These are phyloP conservation scores for Periphyllus acericola DNA, from an alignment of 2,888 invertebrate species.

Conservation along the genomic window DNA sequence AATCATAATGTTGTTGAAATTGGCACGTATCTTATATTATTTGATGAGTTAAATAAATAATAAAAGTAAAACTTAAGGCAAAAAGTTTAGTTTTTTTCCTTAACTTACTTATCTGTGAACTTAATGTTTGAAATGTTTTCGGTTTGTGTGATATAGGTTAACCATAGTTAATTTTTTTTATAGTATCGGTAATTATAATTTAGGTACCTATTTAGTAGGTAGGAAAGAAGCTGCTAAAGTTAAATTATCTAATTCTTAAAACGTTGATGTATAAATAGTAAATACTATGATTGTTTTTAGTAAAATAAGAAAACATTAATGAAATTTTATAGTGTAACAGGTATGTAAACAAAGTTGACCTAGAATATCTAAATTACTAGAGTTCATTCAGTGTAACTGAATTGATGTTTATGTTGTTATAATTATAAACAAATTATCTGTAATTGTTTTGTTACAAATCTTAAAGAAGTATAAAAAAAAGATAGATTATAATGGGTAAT, in stretches of 20 bases:
- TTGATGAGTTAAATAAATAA: too few relatives aligned
- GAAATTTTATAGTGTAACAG: slow-evolving; percentile 36
- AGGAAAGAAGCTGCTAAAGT: neutral
- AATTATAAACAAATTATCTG: slow-evolving; percentile 9
- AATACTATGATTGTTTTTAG: neutral
- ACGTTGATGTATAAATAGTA: neutral
- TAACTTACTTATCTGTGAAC: too few relatives aligned
- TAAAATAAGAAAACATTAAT: slow-evolving; percentile 10
- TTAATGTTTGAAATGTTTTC: too few relatives aligned
- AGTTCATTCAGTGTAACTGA: slow-evolving; percentile 37
- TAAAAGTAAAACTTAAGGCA: too few relatives aligned
- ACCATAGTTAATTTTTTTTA: neutral
- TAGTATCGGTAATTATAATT: neutral
- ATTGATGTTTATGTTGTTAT: neutral
- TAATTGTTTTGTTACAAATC: slow-evolving; percentile 9
- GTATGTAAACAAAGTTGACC: slow-evolving; percentile 41
- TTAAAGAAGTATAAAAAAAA: neutral
- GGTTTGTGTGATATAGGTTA: too few relatives aligned
- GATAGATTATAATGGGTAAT: neutral
- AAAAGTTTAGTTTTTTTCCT: too few relatives aligned
- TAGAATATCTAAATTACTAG: slow-evolving; percentile 30
- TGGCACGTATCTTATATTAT: too few relatives aligned
- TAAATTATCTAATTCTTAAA: neutral
- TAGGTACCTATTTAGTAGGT: too few relatives aligned
- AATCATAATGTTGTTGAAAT: too few relatives aligned